These are phyloP conservation scores for Lophura nycthemera DNA, from an alignment of 2,113 vertebrate species.

Conservation along the genomic window DNA sequence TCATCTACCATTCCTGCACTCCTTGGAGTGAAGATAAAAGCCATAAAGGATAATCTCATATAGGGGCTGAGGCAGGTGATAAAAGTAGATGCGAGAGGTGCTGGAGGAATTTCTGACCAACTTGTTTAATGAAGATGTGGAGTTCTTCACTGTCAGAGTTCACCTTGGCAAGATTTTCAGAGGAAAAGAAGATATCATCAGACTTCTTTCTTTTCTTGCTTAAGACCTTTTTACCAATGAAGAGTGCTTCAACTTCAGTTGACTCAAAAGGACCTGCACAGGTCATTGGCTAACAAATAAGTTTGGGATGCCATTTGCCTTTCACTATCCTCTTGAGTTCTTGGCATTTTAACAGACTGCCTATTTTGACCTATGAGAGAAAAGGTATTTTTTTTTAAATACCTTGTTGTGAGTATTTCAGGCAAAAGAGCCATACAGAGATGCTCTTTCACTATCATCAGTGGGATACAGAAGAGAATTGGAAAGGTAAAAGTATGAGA, in stretches of 20 bases:
- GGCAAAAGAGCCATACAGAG: background rate
- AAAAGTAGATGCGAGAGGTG: background rate
- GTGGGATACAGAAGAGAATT: background rate
- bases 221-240: background rate
- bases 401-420: background rate
- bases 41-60: rapidly evolving
- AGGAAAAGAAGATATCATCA: background rate
- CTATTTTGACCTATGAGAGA: background rate
- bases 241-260: background rate
- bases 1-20: background rate
- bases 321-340: background rate
- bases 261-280: background rate
- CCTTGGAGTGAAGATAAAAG: background rate
- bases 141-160: background rate
- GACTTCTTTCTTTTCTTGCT: background rate
- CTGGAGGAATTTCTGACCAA: background rate
- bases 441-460: background rate
- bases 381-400: background rate
- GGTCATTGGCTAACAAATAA: background rate
- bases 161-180: background rate
- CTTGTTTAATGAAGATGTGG: background rate
- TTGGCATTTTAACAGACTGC: background rate
- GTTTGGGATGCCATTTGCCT: background rate
- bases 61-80: background rate
- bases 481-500: background rate